A percentile compares a stretch with the other conserved stretches of the same genome.
Evolutionary conservation across 2,888 invertebrate genomes (phyloP).

Genomic region (Drosophila pseudotakahashii): DNA sequence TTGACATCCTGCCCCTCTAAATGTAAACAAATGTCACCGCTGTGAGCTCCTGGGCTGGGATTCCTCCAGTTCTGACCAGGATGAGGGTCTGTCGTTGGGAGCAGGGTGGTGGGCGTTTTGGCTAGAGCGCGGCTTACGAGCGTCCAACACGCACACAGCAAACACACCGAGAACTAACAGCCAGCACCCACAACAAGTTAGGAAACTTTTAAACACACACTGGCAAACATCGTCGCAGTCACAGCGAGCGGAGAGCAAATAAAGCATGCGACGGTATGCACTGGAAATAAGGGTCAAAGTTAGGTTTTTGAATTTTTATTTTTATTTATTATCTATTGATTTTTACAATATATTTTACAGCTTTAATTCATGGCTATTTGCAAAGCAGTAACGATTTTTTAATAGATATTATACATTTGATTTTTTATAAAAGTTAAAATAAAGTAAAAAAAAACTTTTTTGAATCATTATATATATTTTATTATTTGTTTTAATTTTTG

Average conservation of each 20-base stretch:
- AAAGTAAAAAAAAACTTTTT: no score
- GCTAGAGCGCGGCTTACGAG: constrained; percentile 56
- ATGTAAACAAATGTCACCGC: constrained; percentile 68
- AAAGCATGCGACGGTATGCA: constrained; percentile 30
- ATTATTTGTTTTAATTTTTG: no score
- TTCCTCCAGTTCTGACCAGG: constrained; percentile 15
- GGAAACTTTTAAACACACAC: constrained; percentile 63
- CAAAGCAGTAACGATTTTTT: no score
- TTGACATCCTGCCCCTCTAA: constrained; percentile 59
- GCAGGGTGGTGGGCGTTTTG: constrained; percentile 3
- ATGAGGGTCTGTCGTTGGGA: not conserved
- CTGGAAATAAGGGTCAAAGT: constrained; percentile 13
- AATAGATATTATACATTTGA: no score
- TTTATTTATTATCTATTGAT: no score
- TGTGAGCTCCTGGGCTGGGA: constrained; percentile 23
- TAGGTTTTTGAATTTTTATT: no score
- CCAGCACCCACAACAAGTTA: constrained; percentile 55
- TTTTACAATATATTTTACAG: no score
- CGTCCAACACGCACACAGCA: constrained; percentile 62
- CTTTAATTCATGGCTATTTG: no score
- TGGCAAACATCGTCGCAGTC: constrained; percentile 35
- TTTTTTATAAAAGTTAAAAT: no score
- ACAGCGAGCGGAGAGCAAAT: constrained; percentile 39
- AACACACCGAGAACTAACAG: constrained; percentile 30
- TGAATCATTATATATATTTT: no score